Base-by-base conservation (phyloP, 2,113 vertebrate species). In the Dicrurus megarhynchus region DNA sequence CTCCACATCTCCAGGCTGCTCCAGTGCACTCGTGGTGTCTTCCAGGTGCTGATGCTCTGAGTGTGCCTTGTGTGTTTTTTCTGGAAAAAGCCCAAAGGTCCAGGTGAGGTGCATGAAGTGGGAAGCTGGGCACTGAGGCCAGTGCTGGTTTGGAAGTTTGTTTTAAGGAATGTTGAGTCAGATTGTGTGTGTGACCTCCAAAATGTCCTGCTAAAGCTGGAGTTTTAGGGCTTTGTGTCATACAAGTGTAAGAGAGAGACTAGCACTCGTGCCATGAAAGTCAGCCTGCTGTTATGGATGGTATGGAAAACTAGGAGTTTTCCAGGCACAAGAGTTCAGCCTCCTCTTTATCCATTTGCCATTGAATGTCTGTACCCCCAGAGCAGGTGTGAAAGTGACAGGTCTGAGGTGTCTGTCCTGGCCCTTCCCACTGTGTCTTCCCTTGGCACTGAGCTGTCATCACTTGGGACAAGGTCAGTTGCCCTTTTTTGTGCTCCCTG, bases 81-180 rank as follows among this genome's bases (percentile, higher is more conserved):
- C 0, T 2, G 41, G 33, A 61, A 64, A 79, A 61, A 65, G 20
- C 37, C 21, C 5, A 16, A 30, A 28, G 63, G 53, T 42, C 27
- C 26, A 24, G 20, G 37, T 0, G 0, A 56, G 47, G 30, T 5
- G 6, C 59, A 26, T 4, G 0, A 28, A 28, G 21, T 53, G 55
- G 53, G 61, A 55, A 87, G 22, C 46, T 68, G 73, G 33, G 44
- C 17, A 3, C 37, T 60, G 46, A 52, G 63, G 37, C 71, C 44
- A 7, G 8, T 32, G 46, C 74, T 93, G 75, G 3, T 75, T 76
- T 80, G 74, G 64, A 64, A 68, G 73, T 19, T 92, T 37, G 1
- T 47, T 57, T 23, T 61, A 30, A 74, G 70, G 50, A 90, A 41
- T 22, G 4, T 46, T 52, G 61, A 55, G 33, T 87, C 49, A 27